Evolutionary conservation across 2,113 vertebrate genomes (phyloP), one percentile per base, ranked within the genome.

Genomic region (Coptodon rendalli): DNA sequence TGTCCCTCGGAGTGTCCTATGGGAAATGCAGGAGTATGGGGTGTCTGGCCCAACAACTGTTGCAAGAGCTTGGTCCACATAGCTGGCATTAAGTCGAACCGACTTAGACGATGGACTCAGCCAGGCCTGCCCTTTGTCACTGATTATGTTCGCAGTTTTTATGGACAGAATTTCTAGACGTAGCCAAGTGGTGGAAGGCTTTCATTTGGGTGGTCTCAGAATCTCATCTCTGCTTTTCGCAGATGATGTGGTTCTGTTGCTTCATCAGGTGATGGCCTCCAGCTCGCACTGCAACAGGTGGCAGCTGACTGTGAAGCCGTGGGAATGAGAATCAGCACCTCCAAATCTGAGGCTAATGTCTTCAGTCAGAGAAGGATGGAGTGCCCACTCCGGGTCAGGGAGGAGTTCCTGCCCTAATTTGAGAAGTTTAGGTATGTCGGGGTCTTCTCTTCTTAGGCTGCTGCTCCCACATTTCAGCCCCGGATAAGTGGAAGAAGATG

Each of bases 101-200:
- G 31, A 17, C 27, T 61, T 6, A 63, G 16, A 2, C 2, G 2
- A 63, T 63, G 31, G 2, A 36, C 31, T 36, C 59, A 6, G 6
- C 57, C 57, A 61, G 29, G 57, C 9, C 9, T 61, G 29, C 57
- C 29, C 57, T 61, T 61, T 34, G 57, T 61, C 16, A 19, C 5
- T 6, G 29, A 61, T 61, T 6, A 17, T 61, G 3, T 34, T 61
- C 0, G 0, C 9, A 61, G 3, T 61, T 61, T 61, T 61, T 61
- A 61, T 61, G 29, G 57, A 61, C 57, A 61, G 57, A 0, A 61
- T 61, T 34, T 61, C 16, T 34, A 61, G 29, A 6, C 3, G 0
- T 61, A 61, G 27, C 27, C 27, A 31, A 61, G 57, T 31, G 14
- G 57, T 3, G 0, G 8, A 61, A 61, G 27, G 27, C 29, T 61